Percentiles rank a stretch among this genome's conserved stretches.
Conservation (phyloP, 2,888 invertebrate genomes). For the Acanthosepion esculentum region DNA sequence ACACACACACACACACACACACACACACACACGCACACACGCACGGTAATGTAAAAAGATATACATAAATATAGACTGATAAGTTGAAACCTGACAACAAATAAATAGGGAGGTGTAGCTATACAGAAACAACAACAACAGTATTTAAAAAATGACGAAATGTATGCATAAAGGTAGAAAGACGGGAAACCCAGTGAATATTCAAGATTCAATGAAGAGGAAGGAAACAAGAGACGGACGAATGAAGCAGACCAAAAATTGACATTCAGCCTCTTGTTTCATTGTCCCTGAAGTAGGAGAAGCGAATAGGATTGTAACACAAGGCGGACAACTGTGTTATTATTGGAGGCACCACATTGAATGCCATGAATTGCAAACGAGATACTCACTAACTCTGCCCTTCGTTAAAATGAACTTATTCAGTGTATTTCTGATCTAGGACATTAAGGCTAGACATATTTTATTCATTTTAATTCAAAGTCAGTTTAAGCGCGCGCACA, state of each 20-base stretch:
- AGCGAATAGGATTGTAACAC: not conserved
- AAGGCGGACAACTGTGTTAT: not conserved
- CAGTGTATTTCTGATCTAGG: not conserved
- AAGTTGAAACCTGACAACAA: too few relatives aligned
- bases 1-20: too few relatives aligned
- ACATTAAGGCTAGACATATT: too few relatives aligned
- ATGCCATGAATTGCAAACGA: not conserved
- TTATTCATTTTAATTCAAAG: too few relatives aligned
- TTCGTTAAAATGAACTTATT: not conserved
- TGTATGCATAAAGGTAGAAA: not conserved
- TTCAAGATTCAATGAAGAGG: not conserved
- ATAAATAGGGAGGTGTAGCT: too few relatives aligned
- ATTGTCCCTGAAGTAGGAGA: not conserved
- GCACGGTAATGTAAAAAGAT: too few relatives aligned
- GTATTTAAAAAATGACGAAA: not conserved
- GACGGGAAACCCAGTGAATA: not conserved
- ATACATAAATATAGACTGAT: too few relatives aligned
- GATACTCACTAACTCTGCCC: not conserved
- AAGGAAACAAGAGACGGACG: not conserved
- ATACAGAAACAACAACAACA: too few relatives aligned
- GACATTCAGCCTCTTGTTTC: not conserved
- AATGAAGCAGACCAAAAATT: not conserved
- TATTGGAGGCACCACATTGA: not conserved
- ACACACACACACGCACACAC: too few relatives aligned
- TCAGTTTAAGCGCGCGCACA: too few relatives aligned